Conservation (phyloP, 2,888 invertebrate species). For the Sinohyriopsis cumingii region DNA sequence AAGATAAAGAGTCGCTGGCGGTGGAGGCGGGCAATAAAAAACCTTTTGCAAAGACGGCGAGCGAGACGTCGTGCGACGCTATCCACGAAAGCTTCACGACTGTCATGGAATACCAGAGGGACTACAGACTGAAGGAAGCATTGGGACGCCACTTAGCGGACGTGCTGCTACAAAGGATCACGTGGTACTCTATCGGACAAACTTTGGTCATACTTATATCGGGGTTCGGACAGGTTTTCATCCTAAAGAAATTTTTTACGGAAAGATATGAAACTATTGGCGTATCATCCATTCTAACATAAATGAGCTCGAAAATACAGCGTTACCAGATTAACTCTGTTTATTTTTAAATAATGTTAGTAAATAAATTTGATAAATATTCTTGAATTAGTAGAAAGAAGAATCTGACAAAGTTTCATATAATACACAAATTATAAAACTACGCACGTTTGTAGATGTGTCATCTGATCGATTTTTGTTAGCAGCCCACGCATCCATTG, state of each 20-base stretch:
- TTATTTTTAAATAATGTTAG: too few relatives aligned
- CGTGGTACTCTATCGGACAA: conserved; percentile 63
- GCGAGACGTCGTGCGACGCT: conserved; percentile 53
- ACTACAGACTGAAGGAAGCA: conserved; percentile 63
- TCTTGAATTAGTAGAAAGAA: too few relatives aligned
- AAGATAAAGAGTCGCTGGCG: conserved; percentile 49
- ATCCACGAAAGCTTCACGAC: conserved; percentile 52
- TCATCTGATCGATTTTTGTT: too few relatives aligned
- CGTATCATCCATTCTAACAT: background rate
- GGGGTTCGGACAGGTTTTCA: conserved; percentile 65
- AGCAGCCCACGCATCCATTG: too few relatives aligned
- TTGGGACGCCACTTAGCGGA: conserved; percentile 66
- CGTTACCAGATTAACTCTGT: too few relatives aligned
- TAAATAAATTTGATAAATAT: too few relatives aligned
- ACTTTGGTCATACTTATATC: conserved; percentile 58
- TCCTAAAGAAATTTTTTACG: conserved; percentile 66
- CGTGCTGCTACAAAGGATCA: conserved; percentile 53
- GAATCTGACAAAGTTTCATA: too few relatives aligned
- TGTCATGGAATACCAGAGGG: conserved; percentile 48
- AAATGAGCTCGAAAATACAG: too few relatives aligned
- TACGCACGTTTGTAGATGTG: too few relatives aligned
- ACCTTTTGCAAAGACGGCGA: conserved; percentile 47
- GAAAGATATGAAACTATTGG: conserved; percentile 23
- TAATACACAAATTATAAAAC: too few relatives aligned
- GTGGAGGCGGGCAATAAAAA: conserved; percentile 51